Percentiles rank a stretch among this genome's conserved stretches.
These are phyloP conservation scores for Campoletis sonorensis DNA, from an alignment of 1,140 invertebrate genomes.

Conservation along the genomic window DNA sequence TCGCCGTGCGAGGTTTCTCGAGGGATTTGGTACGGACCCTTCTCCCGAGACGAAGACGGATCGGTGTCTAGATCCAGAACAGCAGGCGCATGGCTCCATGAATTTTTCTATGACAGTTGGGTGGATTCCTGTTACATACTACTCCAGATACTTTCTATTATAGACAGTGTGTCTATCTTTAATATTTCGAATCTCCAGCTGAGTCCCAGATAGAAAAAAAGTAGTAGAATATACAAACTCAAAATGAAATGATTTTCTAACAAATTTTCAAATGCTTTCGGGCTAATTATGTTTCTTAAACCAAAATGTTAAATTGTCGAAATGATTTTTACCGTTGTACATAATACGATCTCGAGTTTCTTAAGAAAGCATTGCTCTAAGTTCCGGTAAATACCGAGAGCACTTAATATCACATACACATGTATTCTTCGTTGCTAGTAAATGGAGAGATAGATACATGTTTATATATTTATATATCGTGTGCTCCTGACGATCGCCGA, in stretches of 20 bases:
- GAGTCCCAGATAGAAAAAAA: too few species aligned
- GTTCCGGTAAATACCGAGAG: too few species aligned
- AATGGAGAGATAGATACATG: not conserved
- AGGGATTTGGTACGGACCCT: not conserved
- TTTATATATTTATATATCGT: slow-evolving; percentile 8
- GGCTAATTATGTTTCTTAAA: too few species aligned
- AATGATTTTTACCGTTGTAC: too few species aligned
- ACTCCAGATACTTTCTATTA: not conserved
- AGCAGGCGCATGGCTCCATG: slow-evolving; percentile 18
- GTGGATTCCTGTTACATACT: not conserved
- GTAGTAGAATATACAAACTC: too few species aligned
- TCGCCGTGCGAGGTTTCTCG: not conserved
- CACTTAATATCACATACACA: too few species aligned
- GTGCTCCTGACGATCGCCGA: slow-evolving; percentile 31
- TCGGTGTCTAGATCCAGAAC: slow-evolving; percentile 25
- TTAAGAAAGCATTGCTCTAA: too few species aligned
- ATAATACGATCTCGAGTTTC: too few species aligned
- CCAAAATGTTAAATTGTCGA: too few species aligned
- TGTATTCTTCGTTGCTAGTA: too few species aligned
- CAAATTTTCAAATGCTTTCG: too few species aligned
- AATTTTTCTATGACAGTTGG: slow-evolving; percentile 18
- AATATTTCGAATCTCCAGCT: not conserved
- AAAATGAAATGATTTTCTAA: too few species aligned
- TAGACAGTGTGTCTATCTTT: not conserved
- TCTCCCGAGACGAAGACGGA: slow-evolving; percentile 25